A percentile compares a stretch with the other conserved stretches of the same genome.
These are phyloP conservation scores for Silurus meridionalis DNA, from an alignment of 2,113 vertebrate genomes.

Conservation along the genomic window DNA sequence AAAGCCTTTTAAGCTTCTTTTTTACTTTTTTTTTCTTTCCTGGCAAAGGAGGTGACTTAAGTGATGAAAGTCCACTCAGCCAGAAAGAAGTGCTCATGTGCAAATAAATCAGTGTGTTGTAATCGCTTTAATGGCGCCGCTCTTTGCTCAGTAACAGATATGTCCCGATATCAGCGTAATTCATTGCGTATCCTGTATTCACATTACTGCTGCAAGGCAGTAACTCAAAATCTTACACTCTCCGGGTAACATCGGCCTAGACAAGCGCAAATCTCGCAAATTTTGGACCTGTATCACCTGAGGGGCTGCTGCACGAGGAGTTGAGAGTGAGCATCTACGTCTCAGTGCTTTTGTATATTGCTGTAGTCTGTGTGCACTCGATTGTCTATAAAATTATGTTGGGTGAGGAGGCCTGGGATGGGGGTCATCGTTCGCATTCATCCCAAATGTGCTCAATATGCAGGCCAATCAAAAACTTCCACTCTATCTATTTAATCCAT, in stretches of 20 bases:
- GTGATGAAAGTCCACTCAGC: slow-evolving; percentile 43
- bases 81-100: slow-evolving; percentile 26
- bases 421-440: no score
- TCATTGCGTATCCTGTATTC: slow-evolving; percentile 31
- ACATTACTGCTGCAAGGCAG: not conserved
- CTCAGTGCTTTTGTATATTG: not conserved
- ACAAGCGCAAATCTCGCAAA: slow-evolving; percentile 4
- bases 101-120: slow-evolving; percentile 39
- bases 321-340: not conserved
- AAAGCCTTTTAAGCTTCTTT: slow-evolving; percentile 3
- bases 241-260: not conserved
- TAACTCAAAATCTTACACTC: slow-evolving; percentile 25
- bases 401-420: no score
- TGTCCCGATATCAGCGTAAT: slow-evolving; percentile 7
- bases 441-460: no score
- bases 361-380: not conserved
- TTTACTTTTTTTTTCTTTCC: not conserved
- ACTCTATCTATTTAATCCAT: no score
- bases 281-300: not conserved
- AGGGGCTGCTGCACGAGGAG: slow-evolving; percentile 1
- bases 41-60: slow-evolving; percentile 45
- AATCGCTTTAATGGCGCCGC: slow-evolving; percentile 40
- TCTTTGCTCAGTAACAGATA: slow-evolving; percentile 19
- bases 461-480: no score
- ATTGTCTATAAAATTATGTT: no score